These are phyloP conservation scores for Strongylocentrotus purpuratus DNA, from an alignment of 35 echinoderm and acorn worm species.

Conservation along the genomic window DNA sequence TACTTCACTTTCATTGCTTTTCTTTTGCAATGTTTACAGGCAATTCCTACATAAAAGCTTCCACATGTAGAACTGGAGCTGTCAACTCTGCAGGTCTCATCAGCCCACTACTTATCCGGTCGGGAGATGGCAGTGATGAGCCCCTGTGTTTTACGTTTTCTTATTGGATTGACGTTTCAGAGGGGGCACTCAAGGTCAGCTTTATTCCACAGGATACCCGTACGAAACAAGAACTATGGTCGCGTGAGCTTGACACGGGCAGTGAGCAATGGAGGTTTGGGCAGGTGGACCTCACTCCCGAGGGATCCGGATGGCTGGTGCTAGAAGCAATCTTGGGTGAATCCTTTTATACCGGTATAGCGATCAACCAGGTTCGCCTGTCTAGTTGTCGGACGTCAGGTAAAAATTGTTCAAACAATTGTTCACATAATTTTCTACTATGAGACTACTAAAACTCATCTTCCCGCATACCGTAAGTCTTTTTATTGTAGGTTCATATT, in stretches of 20 bases:
- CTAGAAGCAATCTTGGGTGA: neutral
- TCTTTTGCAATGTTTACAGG: no score
- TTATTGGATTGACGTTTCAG: neutral
- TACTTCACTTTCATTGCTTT: no score
- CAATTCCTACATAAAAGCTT: no score
- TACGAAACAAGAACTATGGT: neutral
- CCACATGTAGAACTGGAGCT: neutral
- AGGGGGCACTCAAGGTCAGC: neutral
- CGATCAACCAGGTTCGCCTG: neutral
- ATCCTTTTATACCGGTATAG: neutral
- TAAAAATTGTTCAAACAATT: neutral
- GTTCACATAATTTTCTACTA: no score
- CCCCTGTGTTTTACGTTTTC: constrained; percentile 9
- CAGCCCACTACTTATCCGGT: neutral
- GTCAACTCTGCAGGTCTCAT: neutral
- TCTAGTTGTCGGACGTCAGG: neutral
- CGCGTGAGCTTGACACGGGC: no score
- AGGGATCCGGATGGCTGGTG: constrained; percentile 12
- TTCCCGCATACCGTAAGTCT: no score
- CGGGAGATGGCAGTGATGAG: neutral
- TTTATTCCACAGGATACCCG: neutral
- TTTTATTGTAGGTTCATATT: no score
- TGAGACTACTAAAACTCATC: no score
- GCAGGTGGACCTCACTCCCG: neutral
- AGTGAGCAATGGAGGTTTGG: constrained; percentile 18